phyloP scores from a whole-genome alignment of 2,888 invertebrate species.

The Eilema depressum region DNA sequence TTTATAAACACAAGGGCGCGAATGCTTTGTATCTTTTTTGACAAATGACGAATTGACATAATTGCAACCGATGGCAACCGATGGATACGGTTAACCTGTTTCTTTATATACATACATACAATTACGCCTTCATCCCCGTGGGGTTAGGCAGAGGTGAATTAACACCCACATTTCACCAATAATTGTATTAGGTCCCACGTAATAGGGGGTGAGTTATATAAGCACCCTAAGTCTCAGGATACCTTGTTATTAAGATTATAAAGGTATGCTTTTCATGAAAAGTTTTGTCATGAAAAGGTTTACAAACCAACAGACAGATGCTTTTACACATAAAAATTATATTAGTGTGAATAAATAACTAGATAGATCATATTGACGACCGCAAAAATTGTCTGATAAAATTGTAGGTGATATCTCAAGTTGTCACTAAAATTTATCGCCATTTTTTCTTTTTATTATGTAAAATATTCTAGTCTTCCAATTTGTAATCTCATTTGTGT shows the following conservation, averaged over 20 bases:
- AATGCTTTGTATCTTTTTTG: too few species aligned
- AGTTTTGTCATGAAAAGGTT: not conserved
- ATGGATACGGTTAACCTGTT: too few species aligned
- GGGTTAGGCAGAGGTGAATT: too few species aligned
- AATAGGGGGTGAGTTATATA: too few species aligned
- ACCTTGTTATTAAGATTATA: not conserved
- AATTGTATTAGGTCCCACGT: too few species aligned
- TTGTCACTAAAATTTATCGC: not conserved
- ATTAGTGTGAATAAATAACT: not conserved
- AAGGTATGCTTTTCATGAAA: not conserved
- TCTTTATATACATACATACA: too few species aligned
- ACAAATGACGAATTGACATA: too few species aligned
- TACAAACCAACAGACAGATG: not conserved
- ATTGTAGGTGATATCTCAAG: not conserved
- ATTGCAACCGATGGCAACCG: too few species aligned
- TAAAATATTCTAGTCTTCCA: conserved; percentile 3
- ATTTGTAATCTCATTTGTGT: conserved; percentile 3
- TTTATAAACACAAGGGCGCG: too few species aligned
- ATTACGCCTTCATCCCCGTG: too few species aligned
- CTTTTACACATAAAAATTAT: not conserved
- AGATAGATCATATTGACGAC: not conserved
- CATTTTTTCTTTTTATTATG: not conserved
- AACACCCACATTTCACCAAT: too few species aligned
- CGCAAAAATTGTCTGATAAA: not conserved
- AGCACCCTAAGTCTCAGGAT: not conserved